Base-by-base conservation (phyloP, 2,888 invertebrate genomes). In the Orthosia cruda region DNA sequence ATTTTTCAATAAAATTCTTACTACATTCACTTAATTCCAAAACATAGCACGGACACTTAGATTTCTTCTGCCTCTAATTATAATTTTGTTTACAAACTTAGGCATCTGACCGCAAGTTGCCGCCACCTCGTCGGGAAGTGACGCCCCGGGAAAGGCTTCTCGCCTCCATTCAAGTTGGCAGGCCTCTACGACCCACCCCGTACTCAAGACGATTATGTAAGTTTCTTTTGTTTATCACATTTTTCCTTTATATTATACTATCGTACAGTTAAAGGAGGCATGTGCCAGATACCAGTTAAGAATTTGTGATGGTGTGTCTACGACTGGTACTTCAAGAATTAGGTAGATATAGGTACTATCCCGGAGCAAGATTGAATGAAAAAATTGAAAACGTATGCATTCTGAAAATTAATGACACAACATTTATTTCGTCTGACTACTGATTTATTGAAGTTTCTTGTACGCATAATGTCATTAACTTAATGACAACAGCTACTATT, bases 141-240 rank as follows among this genome's bases (percentile, higher is more conserved):
- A 98, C 98, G 18, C 98, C 99, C 0, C 97, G 99, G 81, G 99
- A 99, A 94, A 97, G 98, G 88, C 97, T 99, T 49, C 98, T 99
- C 96, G 98, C 98, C 85, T 98, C 98, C 78, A 99, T 99, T 88
- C 98, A 98, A 90, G 97, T 98, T 84, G 98, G 98, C 65, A 97
- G 98, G 82, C 97, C 97, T 85, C 96, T 98, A 67, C 97, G 98
- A 91, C 98, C 98, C 54, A 97, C 96, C 49, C 96, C 97, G 9
- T 95, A 96, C 89, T 95, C 97, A 16, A 96, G 97, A 86, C 93
- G 95, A 90, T 93, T 97, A 94, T 94, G 97, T 97, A 89, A 97
- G 97, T 97, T 97, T 90, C 71, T 65, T 72, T 73, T 55, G 1
- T 47, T 11, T 32, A 15, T 61, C 0, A 50, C 1, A n/a, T 49